These are phyloP conservation scores for Sylvia borin DNA, from an alignment of 2,797 vertebrate species.

Conservation along the genomic window DNA sequence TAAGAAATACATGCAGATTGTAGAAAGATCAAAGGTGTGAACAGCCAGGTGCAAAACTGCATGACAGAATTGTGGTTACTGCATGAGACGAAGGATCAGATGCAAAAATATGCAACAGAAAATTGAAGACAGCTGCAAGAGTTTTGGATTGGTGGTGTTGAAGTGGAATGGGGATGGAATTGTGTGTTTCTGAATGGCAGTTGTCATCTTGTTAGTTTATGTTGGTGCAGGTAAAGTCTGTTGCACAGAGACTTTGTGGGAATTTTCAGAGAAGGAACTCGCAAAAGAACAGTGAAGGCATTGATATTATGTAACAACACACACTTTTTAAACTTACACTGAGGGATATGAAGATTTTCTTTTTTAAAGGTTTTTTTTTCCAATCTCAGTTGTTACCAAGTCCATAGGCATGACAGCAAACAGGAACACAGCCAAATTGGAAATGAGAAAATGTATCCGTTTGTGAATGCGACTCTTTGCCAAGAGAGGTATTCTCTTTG, in stretches of 20 bases:
- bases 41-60: not conserved
- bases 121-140: not conserved
- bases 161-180: not conserved
- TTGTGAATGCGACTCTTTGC: not conserved
- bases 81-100: not conserved
- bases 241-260: not conserved
- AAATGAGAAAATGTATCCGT: not conserved
- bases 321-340: not conserved
- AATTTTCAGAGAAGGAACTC: not conserved
- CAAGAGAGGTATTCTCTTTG: not conserved
- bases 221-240: not conserved
- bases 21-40: not conserved
- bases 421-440: not conserved
- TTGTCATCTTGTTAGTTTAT: not conserved
- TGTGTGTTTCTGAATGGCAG: not conserved
- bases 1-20: not conserved
- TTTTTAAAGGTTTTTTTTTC: not conserved
- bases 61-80: not conserved
- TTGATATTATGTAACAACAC: not conserved
- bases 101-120: not conserved
- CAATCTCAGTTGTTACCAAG: not conserved
- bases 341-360: not conserved
- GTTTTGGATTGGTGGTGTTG: not conserved
- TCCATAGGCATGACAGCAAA: not conserved
- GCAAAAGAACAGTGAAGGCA: not conserved